phyloP scores from a whole-genome alignment of 2,113 vertebrate genomes.

The Genyomyrus donnyi region DNA sequence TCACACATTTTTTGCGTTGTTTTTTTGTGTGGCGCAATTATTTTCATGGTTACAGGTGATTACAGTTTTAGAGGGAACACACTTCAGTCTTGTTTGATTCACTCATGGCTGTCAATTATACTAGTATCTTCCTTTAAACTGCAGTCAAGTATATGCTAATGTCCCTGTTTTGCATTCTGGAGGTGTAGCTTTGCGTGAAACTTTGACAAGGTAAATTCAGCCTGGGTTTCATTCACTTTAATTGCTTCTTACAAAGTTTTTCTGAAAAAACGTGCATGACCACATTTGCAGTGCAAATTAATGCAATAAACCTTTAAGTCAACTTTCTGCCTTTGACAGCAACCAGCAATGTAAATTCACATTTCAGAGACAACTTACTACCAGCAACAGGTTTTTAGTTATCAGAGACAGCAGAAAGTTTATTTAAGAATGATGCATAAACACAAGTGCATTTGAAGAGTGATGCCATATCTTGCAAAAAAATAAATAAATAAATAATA shows the following conservation, averaged over 20 bases:
- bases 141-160: conserved; percentile 34
- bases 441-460: neutral
- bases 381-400: neutral
- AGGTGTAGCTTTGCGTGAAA: conserved; percentile 13
- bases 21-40: neutral
- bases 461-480: neutral
- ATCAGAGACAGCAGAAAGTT: neutral
- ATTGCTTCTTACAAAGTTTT: conserved; percentile 15
- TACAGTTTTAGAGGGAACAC: conserved; percentile 17
- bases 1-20: neutral
- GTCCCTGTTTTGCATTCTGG: conserved; percentile 19
- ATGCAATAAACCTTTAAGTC: neutral
- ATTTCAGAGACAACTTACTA: neutral
- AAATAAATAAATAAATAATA: neutral
- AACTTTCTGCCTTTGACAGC: neutral
- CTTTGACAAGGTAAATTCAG: conserved; percentile 14
- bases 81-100: conserved; percentile 21
- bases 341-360: neutral
- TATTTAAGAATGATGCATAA: neutral
- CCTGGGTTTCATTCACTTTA: conserved; percentile 10
- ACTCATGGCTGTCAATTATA: conserved; percentile 29
- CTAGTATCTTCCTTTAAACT: conserved; percentile 19
- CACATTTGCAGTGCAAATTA: neutral
- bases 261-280: neutral
- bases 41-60: conserved; percentile 17